phyloP scores from a whole-genome alignment of 2,888 invertebrate species.

The Encarsia formosa region DNA sequence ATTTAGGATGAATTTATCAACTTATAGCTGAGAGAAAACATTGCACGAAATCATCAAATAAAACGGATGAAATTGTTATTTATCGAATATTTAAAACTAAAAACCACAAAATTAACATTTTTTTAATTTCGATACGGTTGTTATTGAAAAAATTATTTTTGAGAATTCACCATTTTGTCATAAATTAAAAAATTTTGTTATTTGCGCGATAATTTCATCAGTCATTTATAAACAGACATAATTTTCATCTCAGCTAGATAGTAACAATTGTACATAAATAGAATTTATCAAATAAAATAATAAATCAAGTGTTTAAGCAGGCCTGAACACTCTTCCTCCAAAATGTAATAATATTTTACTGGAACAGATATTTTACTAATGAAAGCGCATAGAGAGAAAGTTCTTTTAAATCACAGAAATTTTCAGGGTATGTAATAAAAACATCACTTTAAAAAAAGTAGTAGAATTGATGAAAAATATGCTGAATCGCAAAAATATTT shows the following conservation, averaged over 20 bases:
- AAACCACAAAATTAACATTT: too few relatives aligned
- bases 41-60: too few relatives aligned
- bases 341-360: slow-evolving; percentile 17
- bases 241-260: slow-evolving; percentile 17
- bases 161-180: too few relatives aligned
- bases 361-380: slow-evolving; percentile 11
- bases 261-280: slow-evolving; percentile 22
- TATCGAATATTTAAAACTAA: too few relatives aligned
- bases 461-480: slow-evolving; percentile 1
- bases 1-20: slow-evolving; percentile 17
- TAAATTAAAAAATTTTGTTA: too few relatives aligned
- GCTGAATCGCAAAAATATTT: slow-evolving; percentile 6
- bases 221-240: slow-evolving; percentile 14
- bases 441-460: slow-evolving; percentile 1
- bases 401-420: slow-evolving; percentile 11
- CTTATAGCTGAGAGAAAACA: slow-evolving; percentile 9
- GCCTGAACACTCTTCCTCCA: slow-evolving; percentile 23
- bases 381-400: slow-evolving; percentile 3
- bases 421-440: slow-evolving; percentile 6
- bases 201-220: too few relatives aligned
- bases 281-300: slow-evolving; percentile 11
- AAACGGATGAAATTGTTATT: too few relatives aligned
- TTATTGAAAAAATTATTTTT: too few relatives aligned
- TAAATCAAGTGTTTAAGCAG: slow-evolving; percentile 27
- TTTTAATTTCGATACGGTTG: too few relatives aligned